phyloP scores from a whole-genome alignment of 2,888 invertebrate species.

The Drosophila histrio region DNA sequence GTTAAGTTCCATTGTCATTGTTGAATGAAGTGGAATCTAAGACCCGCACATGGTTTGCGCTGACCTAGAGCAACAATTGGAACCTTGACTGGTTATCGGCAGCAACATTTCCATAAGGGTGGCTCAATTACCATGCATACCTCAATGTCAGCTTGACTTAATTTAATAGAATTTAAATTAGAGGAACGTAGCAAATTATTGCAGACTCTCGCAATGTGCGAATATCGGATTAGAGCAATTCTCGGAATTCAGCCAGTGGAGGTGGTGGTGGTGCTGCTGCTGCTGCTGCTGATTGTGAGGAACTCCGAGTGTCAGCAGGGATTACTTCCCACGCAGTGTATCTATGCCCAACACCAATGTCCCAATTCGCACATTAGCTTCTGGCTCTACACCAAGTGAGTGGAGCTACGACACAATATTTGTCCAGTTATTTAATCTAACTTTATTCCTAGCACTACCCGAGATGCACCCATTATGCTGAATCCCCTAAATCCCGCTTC shows the following conservation, averaged over 20 bases:
- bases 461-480: constrained; percentile 84
- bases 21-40: not conserved
- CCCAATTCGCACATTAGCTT: constrained; percentile 87
- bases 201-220: constrained; percentile 47
- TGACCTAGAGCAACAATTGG: constrained; percentile 48
- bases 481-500: constrained; percentile 66
- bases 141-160: constrained; percentile 38
- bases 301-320: constrained; percentile 10
- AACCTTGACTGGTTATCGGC: constrained; percentile 61
- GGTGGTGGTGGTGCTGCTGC: constrained; percentile 6
- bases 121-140: constrained; percentile 19
- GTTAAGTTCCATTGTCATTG: constrained; percentile 20
- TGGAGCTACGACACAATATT: not conserved
- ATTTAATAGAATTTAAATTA: constrained; percentile 62
- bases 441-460: constrained; percentile 21
- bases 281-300: not conserved
- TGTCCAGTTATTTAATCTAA: not conserved
- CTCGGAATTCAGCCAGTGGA: not conserved
- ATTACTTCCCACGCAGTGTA: constrained; percentile 51
- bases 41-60: constrained; percentile 14
- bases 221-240: constrained; percentile 22
- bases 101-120: constrained; percentile 28
- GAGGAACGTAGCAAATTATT: constrained; percentile 31
- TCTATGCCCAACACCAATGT: constrained; percentile 82
- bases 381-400: constrained; percentile 87